These are phyloP conservation scores for Paraplagusia blochii DNA, from an alignment of 2,113 vertebrate species.

Conservation along the genomic window DNA sequence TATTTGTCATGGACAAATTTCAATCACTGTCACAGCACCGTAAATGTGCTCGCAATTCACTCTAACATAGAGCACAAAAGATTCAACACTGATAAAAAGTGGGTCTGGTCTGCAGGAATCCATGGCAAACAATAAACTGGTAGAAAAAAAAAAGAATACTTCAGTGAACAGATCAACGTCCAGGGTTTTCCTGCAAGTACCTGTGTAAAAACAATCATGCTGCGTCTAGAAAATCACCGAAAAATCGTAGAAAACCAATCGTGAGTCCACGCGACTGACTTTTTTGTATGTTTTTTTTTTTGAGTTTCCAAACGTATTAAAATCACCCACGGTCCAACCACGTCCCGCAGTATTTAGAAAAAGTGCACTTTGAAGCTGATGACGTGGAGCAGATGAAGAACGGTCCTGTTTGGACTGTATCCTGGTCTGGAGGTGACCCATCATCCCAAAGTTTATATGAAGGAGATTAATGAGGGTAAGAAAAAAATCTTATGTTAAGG, in stretches of 20 bases:
- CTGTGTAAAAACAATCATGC: slow-evolving; percentile 49
- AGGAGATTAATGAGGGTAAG: slow-evolving; percentile 28
- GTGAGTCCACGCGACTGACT: slow-evolving; percentile 23
- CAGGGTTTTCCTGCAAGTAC: slow-evolving; percentile 32
- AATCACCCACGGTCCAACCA: background rate
- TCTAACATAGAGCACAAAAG: slow-evolving; percentile 98
- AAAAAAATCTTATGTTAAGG: slow-evolving; percentile 23
- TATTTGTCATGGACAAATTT: slow-evolving; percentile 28
- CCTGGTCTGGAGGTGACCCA: slow-evolving; percentile 53
- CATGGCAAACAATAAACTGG: slow-evolving; percentile 35
- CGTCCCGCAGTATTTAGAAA: slow-evolving; percentile 35
- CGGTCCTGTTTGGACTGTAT: slow-evolving; percentile 49
- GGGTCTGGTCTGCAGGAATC: slow-evolving; percentile 65
- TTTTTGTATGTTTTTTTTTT: slow-evolving; percentile 17
- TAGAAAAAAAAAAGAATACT: slow-evolving; percentile 57
- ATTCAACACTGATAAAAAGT: slow-evolving; percentile 73
- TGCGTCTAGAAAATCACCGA: slow-evolving; percentile 34
- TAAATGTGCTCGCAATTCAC: slow-evolving; percentile 87
- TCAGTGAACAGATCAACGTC: slow-evolving; percentile 51
- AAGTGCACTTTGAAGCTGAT: slow-evolving; percentile 73
- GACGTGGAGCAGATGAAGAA: slow-evolving; percentile 40
- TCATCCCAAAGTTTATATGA: slow-evolving; percentile 46
- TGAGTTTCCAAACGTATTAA: slow-evolving; percentile 24
- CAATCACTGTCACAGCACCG: slow-evolving; percentile 76
- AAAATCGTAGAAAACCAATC: slow-evolving; percentile 13